Base-by-base conservation (phyloP, 2,113 vertebrate genomes). In the Bubo blakistoni region DNA sequence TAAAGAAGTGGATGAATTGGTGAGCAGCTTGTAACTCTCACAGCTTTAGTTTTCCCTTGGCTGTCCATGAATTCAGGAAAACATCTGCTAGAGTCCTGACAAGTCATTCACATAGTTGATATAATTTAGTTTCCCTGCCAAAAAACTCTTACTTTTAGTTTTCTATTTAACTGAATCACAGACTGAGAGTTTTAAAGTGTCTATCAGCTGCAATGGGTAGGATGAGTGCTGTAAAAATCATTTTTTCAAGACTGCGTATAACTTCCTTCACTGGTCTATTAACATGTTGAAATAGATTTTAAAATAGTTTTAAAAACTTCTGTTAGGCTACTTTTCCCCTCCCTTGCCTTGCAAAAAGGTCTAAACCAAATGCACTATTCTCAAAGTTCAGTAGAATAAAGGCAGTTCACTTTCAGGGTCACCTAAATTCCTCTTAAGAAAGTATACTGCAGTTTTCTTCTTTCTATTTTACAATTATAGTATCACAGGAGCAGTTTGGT, bases 21-120 rank as follows among this genome's bases (percentile, higher is more conserved):
- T 83, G 74, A 92, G 81, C 73, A 96, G 70, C 92, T 92, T 94
- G 62, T 85, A 95, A 81, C 32, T 94, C 77, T 87, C 55, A 73
- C 49, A 90, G 78, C 89, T 96, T 94, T 95, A 65, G 58, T 95
- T 97, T 95, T 94, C 94, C 92, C 94, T 32, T 94, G 84, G 42
- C 83, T 95, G 69, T 78, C 69, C 67, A 69, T 47, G 79, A 83
- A 94, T 94, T 93, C 80, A 79, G 63, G 40, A 95, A 96, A 96
- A 96, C 94, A 97, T 83, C 92, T 95, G 95, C 78, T 97, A 94
- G 66, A 81, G 61, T 95, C 52, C 73, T 90, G 83, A 91, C 74
- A 87, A 95, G 76, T 52, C 52, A 86, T 94, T 94, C 90, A 91
- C 77, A 91, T 65, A 88, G 92, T 46, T 92, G 86, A 91, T 91